Conservation (phyloP, 1,140 invertebrate genomes). For the Diabrotica undecimpunctata region DNA sequence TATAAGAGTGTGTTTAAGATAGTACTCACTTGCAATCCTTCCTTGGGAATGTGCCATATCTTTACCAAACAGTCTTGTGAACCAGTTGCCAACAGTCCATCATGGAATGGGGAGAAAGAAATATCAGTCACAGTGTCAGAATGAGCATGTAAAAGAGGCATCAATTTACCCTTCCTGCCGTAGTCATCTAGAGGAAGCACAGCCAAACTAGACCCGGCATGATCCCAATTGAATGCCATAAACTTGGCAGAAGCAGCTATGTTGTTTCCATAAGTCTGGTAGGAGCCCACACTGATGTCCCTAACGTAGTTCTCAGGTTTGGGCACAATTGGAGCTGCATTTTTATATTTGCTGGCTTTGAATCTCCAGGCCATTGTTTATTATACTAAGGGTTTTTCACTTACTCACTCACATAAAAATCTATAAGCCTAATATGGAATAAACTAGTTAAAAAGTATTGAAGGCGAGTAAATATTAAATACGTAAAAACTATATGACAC, state of each 20-base stretch:
- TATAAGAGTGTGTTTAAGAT: not conserved
- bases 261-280: constrained; percentile 90
- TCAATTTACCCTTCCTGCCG: constrained; percentile 79
- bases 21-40: constrained; percentile 55
- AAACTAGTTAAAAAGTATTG: not conserved
- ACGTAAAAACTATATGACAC: not conserved
- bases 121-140: constrained; percentile 91
- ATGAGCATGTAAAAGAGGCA: constrained; percentile 80
- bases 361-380: constrained; percentile 84
- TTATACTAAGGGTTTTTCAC: not conserved
- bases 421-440: not conserved
- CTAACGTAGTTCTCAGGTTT: constrained; percentile 87
- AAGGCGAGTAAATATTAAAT: too few relatives aligned
- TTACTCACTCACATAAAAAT: not conserved
- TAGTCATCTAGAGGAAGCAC: constrained; percentile 77
- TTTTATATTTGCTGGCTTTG: constrained; percentile 96
- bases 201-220: constrained; percentile 79
- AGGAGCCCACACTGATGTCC: constrained; percentile 84
- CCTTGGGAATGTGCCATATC: constrained; percentile 80
- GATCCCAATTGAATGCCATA: constrained; percentile 91
- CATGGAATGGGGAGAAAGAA: constrained; percentile 92
- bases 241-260: constrained; percentile 88
- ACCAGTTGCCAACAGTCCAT: constrained; percentile 83
- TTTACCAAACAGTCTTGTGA: constrained; percentile 89
- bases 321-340: constrained; percentile 88